These are phyloP conservation scores for Pangasius sanitwongsei DNA, from an alignment of 2,797 vertebrate species.

Conservation along the genomic window DNA sequence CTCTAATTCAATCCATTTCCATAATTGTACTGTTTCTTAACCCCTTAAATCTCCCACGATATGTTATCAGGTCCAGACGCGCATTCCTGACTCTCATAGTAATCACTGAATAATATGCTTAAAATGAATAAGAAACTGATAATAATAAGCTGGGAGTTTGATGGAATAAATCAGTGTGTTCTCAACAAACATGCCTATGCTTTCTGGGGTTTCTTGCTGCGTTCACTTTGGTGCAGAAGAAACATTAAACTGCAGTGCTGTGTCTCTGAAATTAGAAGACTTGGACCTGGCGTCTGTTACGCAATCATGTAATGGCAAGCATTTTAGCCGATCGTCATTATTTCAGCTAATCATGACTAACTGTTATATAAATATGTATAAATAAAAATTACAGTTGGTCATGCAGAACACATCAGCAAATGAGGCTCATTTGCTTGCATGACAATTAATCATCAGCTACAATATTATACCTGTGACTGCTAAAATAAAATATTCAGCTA, in stretches of 20 bases:
- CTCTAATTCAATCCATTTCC: not conserved
- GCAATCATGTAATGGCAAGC: not conserved
- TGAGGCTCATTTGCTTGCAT: not conserved
- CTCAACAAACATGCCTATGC: not conserved
- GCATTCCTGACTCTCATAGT: not conserved
- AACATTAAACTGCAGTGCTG: not conserved
- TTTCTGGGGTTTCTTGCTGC: not conserved
- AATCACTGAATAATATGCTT: slow-evolving; percentile 4
- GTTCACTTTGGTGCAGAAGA: not conserved
- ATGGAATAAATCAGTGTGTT: not conserved
- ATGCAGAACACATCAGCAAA: not conserved
- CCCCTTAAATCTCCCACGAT: not conserved
- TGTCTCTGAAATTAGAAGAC: not conserved
- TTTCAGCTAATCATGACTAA: not conserved
- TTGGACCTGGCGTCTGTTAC: not conserved
- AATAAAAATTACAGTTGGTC: not conserved
- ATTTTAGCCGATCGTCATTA: not conserved
- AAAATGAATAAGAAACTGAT: not conserved
- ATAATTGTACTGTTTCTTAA: not conserved
- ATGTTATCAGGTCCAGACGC: not conserved
- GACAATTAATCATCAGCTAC: not conserved
- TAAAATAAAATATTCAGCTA: not conserved
- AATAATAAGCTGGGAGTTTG: not conserved
- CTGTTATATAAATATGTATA: not conserved
- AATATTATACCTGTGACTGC: not conserved